Evolutionary conservation across 2,113 vertebrate genomes (phyloP).

Genomic region (Grantiella picta): DNA sequence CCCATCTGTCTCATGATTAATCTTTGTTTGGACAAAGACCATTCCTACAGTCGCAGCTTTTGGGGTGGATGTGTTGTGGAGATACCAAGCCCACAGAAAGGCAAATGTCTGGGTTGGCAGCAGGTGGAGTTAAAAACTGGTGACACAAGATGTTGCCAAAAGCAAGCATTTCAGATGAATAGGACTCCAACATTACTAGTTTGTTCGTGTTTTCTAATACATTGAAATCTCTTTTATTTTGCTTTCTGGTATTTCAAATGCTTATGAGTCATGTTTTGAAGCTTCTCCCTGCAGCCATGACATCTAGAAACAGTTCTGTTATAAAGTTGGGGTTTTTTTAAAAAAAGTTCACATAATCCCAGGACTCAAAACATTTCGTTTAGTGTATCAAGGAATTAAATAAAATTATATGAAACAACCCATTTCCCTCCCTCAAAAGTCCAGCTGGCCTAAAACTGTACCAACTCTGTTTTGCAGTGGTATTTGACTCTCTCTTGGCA

Average conservation of each 20-base stretch:
- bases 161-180: neutral
- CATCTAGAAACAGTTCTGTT: constrained; percentile 1
- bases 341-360: neutral
- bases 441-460: neutral
- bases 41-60: neutral
- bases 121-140: neutral
- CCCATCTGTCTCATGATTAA: neutral
- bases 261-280: constrained; percentile 19
- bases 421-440: neutral
- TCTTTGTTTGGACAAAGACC: neutral
- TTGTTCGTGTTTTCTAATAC: neutral
- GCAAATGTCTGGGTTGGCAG: neutral
- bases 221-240: neutral
- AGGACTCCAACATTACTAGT: neutral
- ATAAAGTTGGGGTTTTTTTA: neutral
- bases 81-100: neutral
- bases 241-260: constrained; percentile 12
- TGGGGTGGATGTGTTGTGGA: neutral
- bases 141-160: neutral
- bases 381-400: neutral
- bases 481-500: neutral
- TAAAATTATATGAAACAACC: neutral
- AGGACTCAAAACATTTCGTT: neutral
- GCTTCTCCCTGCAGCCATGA: neutral
- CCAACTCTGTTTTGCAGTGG: neutral